Evolutionary conservation across 2,888 invertebrate genomes (phyloP).

Genomic region (Brachypterus glaber): DNA sequence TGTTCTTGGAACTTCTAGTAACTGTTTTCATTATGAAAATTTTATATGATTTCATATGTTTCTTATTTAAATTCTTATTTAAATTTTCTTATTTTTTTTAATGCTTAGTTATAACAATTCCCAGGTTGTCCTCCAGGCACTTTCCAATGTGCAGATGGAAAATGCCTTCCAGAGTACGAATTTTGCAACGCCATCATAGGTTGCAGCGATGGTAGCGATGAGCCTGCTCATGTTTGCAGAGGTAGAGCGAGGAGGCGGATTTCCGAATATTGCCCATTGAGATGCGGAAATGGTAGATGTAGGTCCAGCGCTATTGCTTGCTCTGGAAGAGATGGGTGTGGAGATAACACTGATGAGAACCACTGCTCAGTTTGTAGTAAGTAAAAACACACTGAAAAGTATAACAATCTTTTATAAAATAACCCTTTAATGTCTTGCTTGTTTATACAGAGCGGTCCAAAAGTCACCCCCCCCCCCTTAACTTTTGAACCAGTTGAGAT

Average conservation of each 20-base stretch:
- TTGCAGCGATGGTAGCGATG: constrained; percentile 83
- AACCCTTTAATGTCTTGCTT: no score
- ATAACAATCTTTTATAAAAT: no score
- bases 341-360: constrained; percentile 81
- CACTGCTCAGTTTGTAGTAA: constrained; percentile 80
- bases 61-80: no score
- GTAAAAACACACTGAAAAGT: no score
- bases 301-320: constrained; percentile 83
- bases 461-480: no score
- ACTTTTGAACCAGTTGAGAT: no score
- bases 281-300: constrained; percentile 80
- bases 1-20: no score
- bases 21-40: no score
- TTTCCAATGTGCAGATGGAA: constrained; percentile 76
- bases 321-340: constrained; percentile 84
- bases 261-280: constrained; percentile 65
- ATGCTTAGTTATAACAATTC: no score
- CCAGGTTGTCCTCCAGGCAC: constrained; percentile 67
- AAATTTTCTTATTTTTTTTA: no score
- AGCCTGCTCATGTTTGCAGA: constrained; percentile 68
- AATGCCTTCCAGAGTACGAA: constrained; percentile 81
- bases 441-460: no score
- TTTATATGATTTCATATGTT: no score
- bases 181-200: constrained; percentile 80
- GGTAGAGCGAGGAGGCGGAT: constrained; percentile 45